Evolutionary conservation across 2,888 invertebrate species (phyloP).

Genomic region (Fragum sueziense): DNA sequence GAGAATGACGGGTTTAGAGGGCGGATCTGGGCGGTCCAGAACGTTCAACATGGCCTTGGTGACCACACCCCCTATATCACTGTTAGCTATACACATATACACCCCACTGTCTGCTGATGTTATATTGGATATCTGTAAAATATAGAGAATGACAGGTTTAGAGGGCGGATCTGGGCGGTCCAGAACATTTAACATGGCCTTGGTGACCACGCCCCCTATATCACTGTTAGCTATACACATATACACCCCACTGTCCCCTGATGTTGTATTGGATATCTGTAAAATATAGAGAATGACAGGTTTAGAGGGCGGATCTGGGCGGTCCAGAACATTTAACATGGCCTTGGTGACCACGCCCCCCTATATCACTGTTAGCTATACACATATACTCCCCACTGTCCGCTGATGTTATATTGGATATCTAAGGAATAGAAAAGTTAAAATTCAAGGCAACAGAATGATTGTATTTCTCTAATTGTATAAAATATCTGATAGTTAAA

Average conservation of each 20-base stretch:
- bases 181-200: constrained; percentile 86
- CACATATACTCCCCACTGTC: constrained; percentile 89
- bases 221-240: constrained; percentile 89
- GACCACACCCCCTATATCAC: constrained; percentile 88
- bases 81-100: constrained; percentile 88
- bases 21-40: constrained; percentile 81
- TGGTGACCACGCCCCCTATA: constrained; percentile 87
- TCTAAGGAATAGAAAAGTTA: constrained; percentile 56
- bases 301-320: constrained; percentile 79
- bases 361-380: constrained; percentile 88
- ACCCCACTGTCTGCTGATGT: constrained; percentile 85
- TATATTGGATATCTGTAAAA: constrained; percentile 71
- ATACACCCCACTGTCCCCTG: constrained; percentile 87
- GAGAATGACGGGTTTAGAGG: constrained; percentile 73
- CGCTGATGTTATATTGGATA: constrained; percentile 68
- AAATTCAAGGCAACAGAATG: no score
- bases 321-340: constrained; percentile 85
- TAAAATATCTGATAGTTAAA: no score
- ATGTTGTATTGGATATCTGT: constrained; percentile 71
- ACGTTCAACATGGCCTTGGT: constrained; percentile 86
- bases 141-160: neutral
- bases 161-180: constrained; percentile 80
- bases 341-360: constrained; percentile 87
- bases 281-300: constrained; percentile 71
- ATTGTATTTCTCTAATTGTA: no score